Base-by-base conservation (phyloP, 2,888 invertebrate genomes). In the Clanis bilineata region DNA sequence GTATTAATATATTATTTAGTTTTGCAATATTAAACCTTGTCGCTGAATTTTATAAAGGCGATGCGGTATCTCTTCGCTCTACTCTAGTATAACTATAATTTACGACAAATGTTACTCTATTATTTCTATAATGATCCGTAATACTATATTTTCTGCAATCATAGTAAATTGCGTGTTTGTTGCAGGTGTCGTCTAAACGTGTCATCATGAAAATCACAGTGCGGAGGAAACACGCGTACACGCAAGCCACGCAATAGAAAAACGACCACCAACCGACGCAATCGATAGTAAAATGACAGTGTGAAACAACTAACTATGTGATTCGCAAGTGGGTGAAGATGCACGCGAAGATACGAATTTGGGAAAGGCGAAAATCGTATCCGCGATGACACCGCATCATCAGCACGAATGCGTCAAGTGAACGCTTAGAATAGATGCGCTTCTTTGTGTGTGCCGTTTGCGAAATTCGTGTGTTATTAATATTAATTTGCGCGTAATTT, bases 391-490 rank as follows among this genome's bases (percentile, higher is more conserved):
- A 79, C 65, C 77, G 61, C 74, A 72, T 62, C 64, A 76, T 64
- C 75, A 73, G 62, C 78, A 79, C 51, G 63, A 69, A 76, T 79
- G 79, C 81, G 71, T 86, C 76, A 88, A 86, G 82, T 83, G 83
- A 73, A 73, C 75, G 77, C 76, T 80, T 79, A 83, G 80, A 77
- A 69, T 79, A 78, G 71, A 65, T 66, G 68, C 72, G 90, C 90
- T 90, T 90, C 76, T 90, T 90, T 90, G 79, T 80, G 86, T 90
- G 90, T 90, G 65, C 72, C 74, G 65, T 62, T 59, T 75, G 64
- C 68, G 60, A 66, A 74, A 76, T 68, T 68, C 69, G 79, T 72
- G 77, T 72, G 71, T 67, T 68, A 61, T n/a, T n/a, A n/a, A n/a
- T 62, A 66, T 65, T 81, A 83, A 76, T 85, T 89, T 88, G 88